phyloP scores from a whole-genome alignment of 2,888 invertebrate genomes.

The Hypercompe scribonia region DNA sequence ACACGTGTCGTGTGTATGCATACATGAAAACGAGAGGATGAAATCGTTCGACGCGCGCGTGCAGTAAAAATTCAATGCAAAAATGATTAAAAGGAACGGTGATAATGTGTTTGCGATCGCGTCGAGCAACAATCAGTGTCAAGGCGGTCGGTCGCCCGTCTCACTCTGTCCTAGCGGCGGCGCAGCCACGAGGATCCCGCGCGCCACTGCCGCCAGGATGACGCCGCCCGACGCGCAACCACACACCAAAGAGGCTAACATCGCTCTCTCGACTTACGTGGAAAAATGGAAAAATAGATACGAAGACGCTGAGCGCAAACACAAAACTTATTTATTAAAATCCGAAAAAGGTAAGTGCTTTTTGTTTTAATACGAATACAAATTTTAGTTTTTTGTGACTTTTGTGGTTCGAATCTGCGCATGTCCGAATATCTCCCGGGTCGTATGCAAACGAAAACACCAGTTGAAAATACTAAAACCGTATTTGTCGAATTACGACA shows the following conservation, averaged over 20 bases:
- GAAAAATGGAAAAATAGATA: slow-evolving; percentile 90
- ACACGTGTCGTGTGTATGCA: slow-evolving; percentile 75
- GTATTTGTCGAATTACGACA: slow-evolving; percentile 81
- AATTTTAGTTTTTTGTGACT: slow-evolving; percentile 56
- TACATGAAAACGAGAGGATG: slow-evolving; percentile 79
- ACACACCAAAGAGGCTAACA: slow-evolving; percentile 81
- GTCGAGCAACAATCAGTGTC: slow-evolving; percentile 84
- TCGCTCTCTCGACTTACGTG: slow-evolving; percentile 82
- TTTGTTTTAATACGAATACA: slow-evolving; percentile 45
- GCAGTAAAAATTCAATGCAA: slow-evolving; percentile 81
- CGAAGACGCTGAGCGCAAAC: slow-evolving; percentile 90
- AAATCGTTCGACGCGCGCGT: slow-evolving; percentile 75
- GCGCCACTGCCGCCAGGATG: slow-evolving; percentile 83
- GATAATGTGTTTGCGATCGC: slow-evolving; percentile 86
- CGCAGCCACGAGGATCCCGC: slow-evolving; percentile 82
- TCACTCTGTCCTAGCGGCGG: slow-evolving; percentile 76
- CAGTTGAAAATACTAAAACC: slow-evolving; percentile 77
- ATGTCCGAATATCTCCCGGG: slow-evolving; percentile 68
- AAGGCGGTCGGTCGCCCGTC: slow-evolving; percentile 80
- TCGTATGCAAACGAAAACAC: slow-evolving; percentile 78
- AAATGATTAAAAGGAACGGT: slow-evolving; percentile 86
- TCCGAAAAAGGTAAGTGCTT: slow-evolving; percentile 89
- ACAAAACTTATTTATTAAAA: slow-evolving; percentile 89
- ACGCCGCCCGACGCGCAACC: slow-evolving; percentile 83
- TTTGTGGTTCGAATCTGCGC: slow-evolving; percentile 69